Percentiles rank a stretch among this genome's conserved stretches.
Evolutionary conservation across 1,140 invertebrate genomes (phyloP).

Genomic region (Dolichoris vasculosae): DNA sequence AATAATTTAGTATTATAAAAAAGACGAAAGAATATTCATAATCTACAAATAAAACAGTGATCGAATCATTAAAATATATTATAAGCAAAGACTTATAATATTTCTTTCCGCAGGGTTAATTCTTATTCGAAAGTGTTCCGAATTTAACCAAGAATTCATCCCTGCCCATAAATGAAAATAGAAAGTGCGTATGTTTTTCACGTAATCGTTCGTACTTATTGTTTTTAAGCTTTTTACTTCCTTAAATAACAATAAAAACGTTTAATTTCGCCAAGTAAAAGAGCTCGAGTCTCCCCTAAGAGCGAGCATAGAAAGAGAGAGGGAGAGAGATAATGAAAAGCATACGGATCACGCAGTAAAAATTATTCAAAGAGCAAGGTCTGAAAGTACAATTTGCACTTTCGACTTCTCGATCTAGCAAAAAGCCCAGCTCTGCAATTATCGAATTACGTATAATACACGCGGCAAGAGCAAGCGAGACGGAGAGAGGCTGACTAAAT

Average conservation of each 20-base stretch:
- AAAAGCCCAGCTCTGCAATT: slow-evolving; percentile 31
- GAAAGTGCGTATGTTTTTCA: not conserved
- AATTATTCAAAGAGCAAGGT: slow-evolving; percentile 7
- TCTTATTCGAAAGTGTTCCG: not conserved
- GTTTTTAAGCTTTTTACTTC: not conserved
- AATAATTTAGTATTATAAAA: too few species aligned
- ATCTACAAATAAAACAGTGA: not conserved
- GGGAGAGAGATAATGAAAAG: not conserved
- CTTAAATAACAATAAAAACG: slow-evolving; percentile 8
- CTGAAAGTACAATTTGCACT: slow-evolving; percentile 4
- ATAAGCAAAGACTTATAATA: not conserved
- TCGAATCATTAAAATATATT: not conserved
- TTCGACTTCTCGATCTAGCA: not conserved
- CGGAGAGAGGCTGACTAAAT: too few species aligned
- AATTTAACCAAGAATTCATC: not conserved
- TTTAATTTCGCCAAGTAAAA: not conserved
- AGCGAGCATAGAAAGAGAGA: too few species aligned
- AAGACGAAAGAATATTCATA: too few species aligned
- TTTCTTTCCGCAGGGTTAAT: not conserved
- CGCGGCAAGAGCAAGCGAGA: not conserved
- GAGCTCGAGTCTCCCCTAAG: not conserved
- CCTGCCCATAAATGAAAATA: not conserved
- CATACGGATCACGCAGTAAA: not conserved
- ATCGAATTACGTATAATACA: slow-evolving; percentile 26
- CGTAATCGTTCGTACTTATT: not conserved